Percentiles rank a stretch among this genome's conserved stretches.
Evolutionary conservation across 2,797 vertebrate species (phyloP).

Genomic region (Petrocephalus schoutedeni): DNA sequence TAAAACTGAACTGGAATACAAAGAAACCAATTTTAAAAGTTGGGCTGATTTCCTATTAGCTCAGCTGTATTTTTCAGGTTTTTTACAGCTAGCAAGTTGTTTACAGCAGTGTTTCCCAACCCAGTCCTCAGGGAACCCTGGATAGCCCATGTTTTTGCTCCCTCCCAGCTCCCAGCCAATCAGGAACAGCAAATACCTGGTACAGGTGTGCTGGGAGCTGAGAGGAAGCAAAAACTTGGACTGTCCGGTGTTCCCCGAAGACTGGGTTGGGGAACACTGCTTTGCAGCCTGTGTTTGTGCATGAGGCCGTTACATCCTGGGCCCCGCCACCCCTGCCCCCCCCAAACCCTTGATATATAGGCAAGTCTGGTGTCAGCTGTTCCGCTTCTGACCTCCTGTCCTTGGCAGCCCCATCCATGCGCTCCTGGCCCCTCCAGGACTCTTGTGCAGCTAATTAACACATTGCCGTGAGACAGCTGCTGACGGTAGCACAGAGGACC

Average conservation of each 20-base stretch:
- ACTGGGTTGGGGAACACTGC: too few relatives aligned
- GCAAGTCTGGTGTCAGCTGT: slow-evolving; percentile 13
- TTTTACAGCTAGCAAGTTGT: not conserved
- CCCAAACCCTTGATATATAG: not conserved
- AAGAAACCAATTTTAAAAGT: not conserved
- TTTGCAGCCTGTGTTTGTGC: too few relatives aligned
- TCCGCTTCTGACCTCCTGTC: not conserved
- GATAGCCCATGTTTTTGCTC: too few relatives aligned
- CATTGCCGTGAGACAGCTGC: not conserved
- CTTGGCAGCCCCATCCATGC: not conserved
- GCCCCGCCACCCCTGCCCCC: not conserved
- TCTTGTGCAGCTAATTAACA: slow-evolving; percentile 13
- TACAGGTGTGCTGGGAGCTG: too few relatives aligned
- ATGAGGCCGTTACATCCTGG: too few relatives aligned
- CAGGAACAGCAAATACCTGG: too few relatives aligned
- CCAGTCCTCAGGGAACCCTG: too few relatives aligned
- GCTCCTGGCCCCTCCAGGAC: not conserved
- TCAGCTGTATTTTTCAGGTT: not conserved
- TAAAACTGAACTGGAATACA: not conserved
- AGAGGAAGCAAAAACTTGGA: too few relatives aligned
- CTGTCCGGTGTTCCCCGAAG: too few relatives aligned
- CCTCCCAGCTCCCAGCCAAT: too few relatives aligned
- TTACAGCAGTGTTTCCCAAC: too few relatives aligned
- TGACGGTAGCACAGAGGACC: not conserved
- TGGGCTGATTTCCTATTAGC: not conserved